phyloP scores from a whole-genome alignment of 1,140 invertebrate species.

The Drosophila bocqueti region DNA sequence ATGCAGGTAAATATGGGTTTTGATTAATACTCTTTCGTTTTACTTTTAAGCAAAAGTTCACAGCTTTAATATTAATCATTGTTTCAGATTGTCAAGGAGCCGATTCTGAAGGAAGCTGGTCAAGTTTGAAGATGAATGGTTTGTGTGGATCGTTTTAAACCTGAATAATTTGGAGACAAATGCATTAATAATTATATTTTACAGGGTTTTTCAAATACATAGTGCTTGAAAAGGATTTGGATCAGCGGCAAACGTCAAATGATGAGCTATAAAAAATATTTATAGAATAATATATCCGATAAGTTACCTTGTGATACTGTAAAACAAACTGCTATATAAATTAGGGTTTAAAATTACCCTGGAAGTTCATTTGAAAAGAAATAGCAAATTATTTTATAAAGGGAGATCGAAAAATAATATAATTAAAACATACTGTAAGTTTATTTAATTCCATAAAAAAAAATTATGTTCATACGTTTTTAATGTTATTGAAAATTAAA shows the following conservation, averaged over 20 bases:
- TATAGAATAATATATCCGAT: not conserved
- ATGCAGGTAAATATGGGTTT: slow-evolving; percentile 13
- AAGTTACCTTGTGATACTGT: not conserved
- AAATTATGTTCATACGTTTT: too few relatives aligned
- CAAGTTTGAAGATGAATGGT: not conserved
- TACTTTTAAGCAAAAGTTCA: slow-evolving; percentile 3
- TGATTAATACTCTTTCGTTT: slow-evolving; percentile 19
- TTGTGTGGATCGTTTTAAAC: not conserved
- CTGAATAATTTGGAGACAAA: not conserved
- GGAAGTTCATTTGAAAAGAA: too few relatives aligned
- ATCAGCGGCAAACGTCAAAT: not conserved
- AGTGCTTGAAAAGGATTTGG: not conserved
- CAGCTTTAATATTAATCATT: slow-evolving; percentile 7
- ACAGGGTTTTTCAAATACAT: not conserved
- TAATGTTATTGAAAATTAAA: too few relatives aligned
- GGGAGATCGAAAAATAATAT: too few relatives aligned
- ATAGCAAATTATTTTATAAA: too few relatives aligned
- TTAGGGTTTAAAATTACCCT: not conserved
- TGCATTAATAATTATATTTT: slow-evolving; percentile 1
- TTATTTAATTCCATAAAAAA: too few relatives aligned
- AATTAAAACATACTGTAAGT: too few relatives aligned
- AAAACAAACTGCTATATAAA: not conserved
- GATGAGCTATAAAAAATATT: not conserved
- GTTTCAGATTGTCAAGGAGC: not conserved
- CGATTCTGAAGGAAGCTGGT: not conserved